Evolutionary conservation across 2,888 invertebrate genomes (phyloP).

Genomic region (Lasioglossum leucozonium): DNA sequence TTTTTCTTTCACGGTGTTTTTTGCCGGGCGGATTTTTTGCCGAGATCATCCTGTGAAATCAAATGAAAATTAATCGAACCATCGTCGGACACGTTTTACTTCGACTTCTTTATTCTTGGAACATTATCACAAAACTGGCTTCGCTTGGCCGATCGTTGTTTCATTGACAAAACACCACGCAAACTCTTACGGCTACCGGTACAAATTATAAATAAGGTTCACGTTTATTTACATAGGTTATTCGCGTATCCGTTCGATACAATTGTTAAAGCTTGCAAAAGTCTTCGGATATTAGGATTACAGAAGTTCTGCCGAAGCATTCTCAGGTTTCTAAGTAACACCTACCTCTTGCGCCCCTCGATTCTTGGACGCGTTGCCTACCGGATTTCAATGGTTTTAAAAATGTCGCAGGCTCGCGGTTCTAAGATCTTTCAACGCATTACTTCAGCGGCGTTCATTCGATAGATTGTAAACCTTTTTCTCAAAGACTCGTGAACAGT

Average conservation of each 20-base stretch:
- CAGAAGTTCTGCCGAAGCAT: slow-evolving; percentile 37
- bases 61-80: slow-evolving; percentile 30
- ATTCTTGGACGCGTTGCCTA: slow-evolving; percentile 9
- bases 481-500: accelerated
- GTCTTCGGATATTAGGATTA: slow-evolving; percentile 71
- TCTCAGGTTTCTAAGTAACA: not conserved
- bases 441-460: not conserved
- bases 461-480: not conserved
- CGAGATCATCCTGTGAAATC: slow-evolving; percentile 7
- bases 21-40: slow-evolving; percentile 36
- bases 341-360: not conserved
- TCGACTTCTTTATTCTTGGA: slow-evolving; percentile 38
- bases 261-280: slow-evolving; percentile 71
- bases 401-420: not conserved
- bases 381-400: not conserved
- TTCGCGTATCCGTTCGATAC: slow-evolving; percentile 43
- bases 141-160: slow-evolving; percentile 56
- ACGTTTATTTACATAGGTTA: slow-evolving; percentile 71
- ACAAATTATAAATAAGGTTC: slow-evolving; percentile 59
- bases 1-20: slow-evolving; percentile 15
- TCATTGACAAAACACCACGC: slow-evolving; percentile 47
- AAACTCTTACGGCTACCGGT: slow-evolving; percentile 41
- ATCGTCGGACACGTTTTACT: slow-evolving; percentile 30
- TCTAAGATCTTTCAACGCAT: not conserved
- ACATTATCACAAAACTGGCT: slow-evolving; percentile 81